phyloP scores from a whole-genome alignment of 2,113 vertebrate genomes.

The Rafetus swinhoei region DNA sequence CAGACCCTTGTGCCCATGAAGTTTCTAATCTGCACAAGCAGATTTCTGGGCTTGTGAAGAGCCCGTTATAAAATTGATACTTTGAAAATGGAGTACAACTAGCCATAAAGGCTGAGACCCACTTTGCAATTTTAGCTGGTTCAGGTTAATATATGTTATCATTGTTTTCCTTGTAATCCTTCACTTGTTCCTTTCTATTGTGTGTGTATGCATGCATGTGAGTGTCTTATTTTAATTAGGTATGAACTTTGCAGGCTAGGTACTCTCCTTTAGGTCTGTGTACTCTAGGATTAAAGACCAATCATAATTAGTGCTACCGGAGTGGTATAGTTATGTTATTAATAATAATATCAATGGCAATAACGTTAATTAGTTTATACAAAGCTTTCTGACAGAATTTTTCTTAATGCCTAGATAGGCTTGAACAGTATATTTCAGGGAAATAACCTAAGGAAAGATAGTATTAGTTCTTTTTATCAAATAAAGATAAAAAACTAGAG shows the following conservation, averaged over 20 bases:
- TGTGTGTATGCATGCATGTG: not conserved
- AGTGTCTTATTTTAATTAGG: not conserved
- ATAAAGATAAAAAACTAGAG: not conserved
- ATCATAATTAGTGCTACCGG: not conserved
- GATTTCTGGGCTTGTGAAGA: not conserved
- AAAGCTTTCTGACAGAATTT: not conserved
- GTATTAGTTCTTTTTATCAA: not conserved
- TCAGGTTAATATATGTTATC: not conserved
- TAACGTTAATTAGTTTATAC: not conserved
- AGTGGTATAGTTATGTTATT: not conserved
- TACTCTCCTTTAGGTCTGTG: rapidly evolving
- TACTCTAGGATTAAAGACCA: not conserved
- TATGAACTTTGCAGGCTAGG: not conserved
- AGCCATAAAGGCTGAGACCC: not conserved
- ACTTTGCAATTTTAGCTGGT: not conserved
- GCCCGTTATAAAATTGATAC: not conserved
- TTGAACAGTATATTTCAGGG: not conserved
- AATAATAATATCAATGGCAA: not conserved
- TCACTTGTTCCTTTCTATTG: not conserved
- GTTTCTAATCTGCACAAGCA: not conserved
- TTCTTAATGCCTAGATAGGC: not conserved
- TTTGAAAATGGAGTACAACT: not conserved
- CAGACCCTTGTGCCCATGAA: not conserved
- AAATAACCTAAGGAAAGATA: not conserved
- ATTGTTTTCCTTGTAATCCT: not conserved